Percentiles rank a stretch among this genome's conserved stretches.
phyloP scores from a whole-genome alignment of 2,888 invertebrate species.

The Amphipoea lucens region DNA sequence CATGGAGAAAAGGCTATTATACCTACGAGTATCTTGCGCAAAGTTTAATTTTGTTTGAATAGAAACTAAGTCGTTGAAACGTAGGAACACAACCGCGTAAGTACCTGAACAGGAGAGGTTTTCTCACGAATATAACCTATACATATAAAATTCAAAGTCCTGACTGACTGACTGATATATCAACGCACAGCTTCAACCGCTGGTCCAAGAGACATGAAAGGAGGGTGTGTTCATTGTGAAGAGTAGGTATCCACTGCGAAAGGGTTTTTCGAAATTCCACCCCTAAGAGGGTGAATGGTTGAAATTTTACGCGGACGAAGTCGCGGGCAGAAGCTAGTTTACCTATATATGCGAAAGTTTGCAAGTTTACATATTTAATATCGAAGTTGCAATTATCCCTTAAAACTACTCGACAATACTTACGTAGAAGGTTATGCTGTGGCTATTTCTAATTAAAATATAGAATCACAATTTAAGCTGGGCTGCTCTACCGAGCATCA shows the following conservation, averaged over 20 bases:
- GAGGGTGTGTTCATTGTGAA: too few relatives aligned
- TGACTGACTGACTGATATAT: too few relatives aligned
- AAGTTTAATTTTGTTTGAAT: conserved; percentile 5
- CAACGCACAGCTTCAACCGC: too few relatives aligned
- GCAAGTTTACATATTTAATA: neutral
- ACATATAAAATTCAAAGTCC: too few relatives aligned
- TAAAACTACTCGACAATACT: neutral
- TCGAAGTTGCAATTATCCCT: neutral
- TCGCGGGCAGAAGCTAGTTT: too few relatives aligned
- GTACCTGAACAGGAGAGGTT: neutral
- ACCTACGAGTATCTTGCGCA: neutral
- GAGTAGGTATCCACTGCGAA: too few relatives aligned
- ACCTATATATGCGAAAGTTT: neutral
- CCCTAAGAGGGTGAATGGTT: too few relatives aligned
- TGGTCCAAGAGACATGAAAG: too few relatives aligned
- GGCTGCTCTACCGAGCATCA: neutral
- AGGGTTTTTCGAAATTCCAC: too few relatives aligned
- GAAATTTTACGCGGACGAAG: too few relatives aligned
- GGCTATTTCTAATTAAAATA: conserved; percentile 5
- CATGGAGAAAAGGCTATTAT: neutral
- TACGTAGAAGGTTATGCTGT: neutral
- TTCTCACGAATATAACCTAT: neutral
- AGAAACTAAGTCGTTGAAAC: neutral
- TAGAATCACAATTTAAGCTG: neutral
- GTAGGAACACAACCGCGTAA: neutral